Evolutionary conservation across 2,888 invertebrate species (phyloP).

Genomic region (Melanargia galathea): DNA sequence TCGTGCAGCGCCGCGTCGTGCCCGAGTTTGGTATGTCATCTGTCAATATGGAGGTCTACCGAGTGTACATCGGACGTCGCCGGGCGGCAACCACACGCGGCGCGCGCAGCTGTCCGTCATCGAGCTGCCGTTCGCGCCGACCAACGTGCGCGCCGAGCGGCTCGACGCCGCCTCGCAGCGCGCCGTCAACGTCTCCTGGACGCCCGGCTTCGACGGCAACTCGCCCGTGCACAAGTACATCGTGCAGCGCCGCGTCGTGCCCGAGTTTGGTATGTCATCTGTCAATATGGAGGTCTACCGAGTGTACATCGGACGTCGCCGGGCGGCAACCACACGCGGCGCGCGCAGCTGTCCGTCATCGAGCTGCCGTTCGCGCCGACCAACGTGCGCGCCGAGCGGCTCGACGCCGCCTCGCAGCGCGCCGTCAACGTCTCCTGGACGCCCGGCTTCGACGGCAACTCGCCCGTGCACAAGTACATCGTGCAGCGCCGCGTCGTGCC

Average conservation of each 20-base stretch:
- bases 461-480: slow-evolving; percentile 95
- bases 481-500: slow-evolving; percentile 95
- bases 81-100: slow-evolving; percentile 96
- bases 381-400: slow-evolving; percentile 88
- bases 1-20: slow-evolving; percentile 94
- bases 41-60: too few relatives aligned
- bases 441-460: slow-evolving; percentile 98
- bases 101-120: slow-evolving; percentile 91
- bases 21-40: slow-evolving; percentile 89
- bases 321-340: slow-evolving; percentile 96
- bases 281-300: too few relatives aligned
- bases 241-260: slow-evolving; percentile 94
- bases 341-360: slow-evolving; percentile 90
- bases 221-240: slow-evolving; percentile 96
- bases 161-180: slow-evolving; percentile 85
- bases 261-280: slow-evolving; percentile 88
- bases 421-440: slow-evolving; percentile 97
- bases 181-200: slow-evolving; percentile 96
- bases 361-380: slow-evolving; percentile 97
- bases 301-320: too few relatives aligned
- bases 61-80: too few relatives aligned
- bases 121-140: slow-evolving; percentile 97
- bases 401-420: slow-evolving; percentile 85
- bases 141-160: slow-evolving; percentile 89
- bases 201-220: slow-evolving; percentile 98